These are phyloP conservation scores for Phasia obesa DNA, from an alignment of 2,888 invertebrate species.

Conservation along the genomic window DNA sequence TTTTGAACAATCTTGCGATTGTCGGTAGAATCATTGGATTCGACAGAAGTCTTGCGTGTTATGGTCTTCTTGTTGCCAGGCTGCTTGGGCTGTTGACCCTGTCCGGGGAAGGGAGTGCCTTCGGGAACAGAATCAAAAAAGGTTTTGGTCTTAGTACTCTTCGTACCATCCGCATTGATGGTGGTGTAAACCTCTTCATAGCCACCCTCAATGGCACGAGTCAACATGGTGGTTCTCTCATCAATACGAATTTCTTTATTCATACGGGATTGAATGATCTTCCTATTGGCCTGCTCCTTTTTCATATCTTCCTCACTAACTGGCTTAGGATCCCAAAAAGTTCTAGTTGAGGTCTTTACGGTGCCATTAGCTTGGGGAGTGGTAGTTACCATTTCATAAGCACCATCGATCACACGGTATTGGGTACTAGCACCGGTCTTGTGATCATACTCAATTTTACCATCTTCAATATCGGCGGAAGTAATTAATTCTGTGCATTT, in stretches of 20 bases:
- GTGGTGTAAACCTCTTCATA: slow-evolving; percentile 82
- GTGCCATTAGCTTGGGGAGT: slow-evolving; percentile 81
- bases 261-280: slow-evolving; percentile 75
- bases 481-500: slow-evolving; percentile 77
- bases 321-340: slow-evolving; percentile 82
- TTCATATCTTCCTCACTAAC: slow-evolving; percentile 77
- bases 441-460: slow-evolving; percentile 80
- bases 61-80: slow-evolving; percentile 76
- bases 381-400: slow-evolving; percentile 79
- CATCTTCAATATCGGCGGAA: slow-evolving; percentile 82
- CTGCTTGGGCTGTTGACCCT: slow-evolving; percentile 66
- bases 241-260: slow-evolving; percentile 80
- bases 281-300: slow-evolving; percentile 78
- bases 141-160: slow-evolving; percentile 80
- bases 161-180: slow-evolving; percentile 79
- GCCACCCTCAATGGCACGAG: slow-evolving; percentile 80
- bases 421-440: slow-evolving; percentile 79
- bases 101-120: slow-evolving; percentile 71
- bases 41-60: slow-evolving; percentile 78
- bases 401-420: slow-evolving; percentile 80
- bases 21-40: slow-evolving; percentile 79
- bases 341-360: slow-evolving; percentile 79
- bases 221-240: slow-evolving; percentile 79
- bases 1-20: slow-evolving; percentile 78
- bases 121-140: slow-evolving; percentile 81